Evolutionary conservation across 2,888 invertebrate species (phyloP).

Genomic region (Oeneis ivallda): DNA sequence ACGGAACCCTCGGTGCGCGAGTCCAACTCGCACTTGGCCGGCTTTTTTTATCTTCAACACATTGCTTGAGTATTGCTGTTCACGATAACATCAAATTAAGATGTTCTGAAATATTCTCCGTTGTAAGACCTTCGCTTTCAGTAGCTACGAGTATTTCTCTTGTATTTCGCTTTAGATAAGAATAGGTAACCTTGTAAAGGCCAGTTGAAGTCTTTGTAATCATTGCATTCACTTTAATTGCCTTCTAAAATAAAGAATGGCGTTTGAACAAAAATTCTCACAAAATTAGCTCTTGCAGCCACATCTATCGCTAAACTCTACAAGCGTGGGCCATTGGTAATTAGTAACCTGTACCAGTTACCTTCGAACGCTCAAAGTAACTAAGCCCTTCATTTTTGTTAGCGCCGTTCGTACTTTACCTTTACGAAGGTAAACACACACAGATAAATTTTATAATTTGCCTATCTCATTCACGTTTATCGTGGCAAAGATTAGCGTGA

Average conservation of each 20-base stretch:
- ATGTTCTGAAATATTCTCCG: constrained; percentile 20
- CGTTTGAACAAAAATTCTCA: background rate
- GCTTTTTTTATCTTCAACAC: too few species aligned
- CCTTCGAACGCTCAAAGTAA: constrained; percentile 69
- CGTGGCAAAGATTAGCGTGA: constrained; percentile 54
- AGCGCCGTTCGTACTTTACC: constrained; percentile 74
- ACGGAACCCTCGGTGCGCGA: too few species aligned
- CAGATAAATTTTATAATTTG: constrained; percentile 62
- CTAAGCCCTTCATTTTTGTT: constrained; percentile 79
- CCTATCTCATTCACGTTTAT: constrained; percentile 58
- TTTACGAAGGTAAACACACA: constrained; percentile 71
- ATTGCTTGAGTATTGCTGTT: too few species aligned
- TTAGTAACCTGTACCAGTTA: constrained; percentile 63
- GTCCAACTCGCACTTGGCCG: too few species aligned
- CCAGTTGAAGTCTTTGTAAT: constrained; percentile 20
- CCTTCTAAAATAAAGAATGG: constrained; percentile 17
- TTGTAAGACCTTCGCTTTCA: constrained; percentile 16
- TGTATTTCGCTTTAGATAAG: constrained; percentile 17
- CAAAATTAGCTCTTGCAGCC: constrained; percentile 1
- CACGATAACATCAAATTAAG: constrained; percentile 10
- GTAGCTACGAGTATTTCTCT: constrained; percentile 9
- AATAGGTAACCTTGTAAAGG: constrained; percentile 23
- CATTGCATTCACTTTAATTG: constrained; percentile 19
- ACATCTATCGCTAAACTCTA: constrained; percentile 9
- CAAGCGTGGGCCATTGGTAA: constrained; percentile 41